These are phyloP conservation scores for Conus canariensis DNA, from an alignment of 2,888 invertebrate genomes.

Conservation along the genomic window DNA sequence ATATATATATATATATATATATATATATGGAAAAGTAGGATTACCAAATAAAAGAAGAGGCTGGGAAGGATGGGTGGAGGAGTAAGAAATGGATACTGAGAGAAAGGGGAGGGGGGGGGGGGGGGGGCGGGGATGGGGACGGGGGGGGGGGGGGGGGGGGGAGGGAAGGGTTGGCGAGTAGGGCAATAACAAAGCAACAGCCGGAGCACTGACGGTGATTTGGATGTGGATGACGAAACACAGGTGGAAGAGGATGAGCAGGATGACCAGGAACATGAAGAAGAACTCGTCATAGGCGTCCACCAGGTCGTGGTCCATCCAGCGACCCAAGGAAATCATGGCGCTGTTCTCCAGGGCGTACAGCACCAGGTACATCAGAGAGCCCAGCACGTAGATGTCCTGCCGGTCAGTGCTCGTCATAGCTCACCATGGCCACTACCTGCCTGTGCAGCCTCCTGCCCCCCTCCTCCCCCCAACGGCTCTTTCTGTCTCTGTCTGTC, in stretches of 20 bases:
- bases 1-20: too few relatives aligned
- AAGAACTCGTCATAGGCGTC: conserved; percentile 59
- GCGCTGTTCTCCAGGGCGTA: conserved; percentile 67
- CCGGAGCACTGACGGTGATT: conserved; percentile 65
- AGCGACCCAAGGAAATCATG: conserved; percentile 56
- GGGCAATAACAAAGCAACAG: neutral
- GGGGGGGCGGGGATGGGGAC: too few relatives aligned
- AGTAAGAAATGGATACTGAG: neutral
- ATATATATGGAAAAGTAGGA: too few relatives aligned
- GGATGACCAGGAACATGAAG: conserved; percentile 59
- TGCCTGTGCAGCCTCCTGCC: too few relatives aligned
- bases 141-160: neutral
- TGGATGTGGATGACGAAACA: conserved; percentile 73
- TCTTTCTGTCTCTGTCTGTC: too few relatives aligned
- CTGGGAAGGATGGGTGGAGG: too few relatives aligned
- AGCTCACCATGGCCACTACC: neutral
- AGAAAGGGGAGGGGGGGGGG: too few relatives aligned
- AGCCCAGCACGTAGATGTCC: conserved; percentile 71
- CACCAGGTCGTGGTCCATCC: conserved; percentile 51
- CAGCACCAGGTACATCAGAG: conserved; percentile 64
- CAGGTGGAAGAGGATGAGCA: conserved; percentile 72
- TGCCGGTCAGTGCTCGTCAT: conserved; percentile 43
- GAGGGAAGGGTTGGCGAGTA: too few relatives aligned
- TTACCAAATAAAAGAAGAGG: neutral
- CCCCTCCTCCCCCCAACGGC: neutral